These are phyloP conservation scores for Tachyglossus aculeatus DNA, from an alignment of 2,797 vertebrate species.

Conservation along the genomic window DNA sequence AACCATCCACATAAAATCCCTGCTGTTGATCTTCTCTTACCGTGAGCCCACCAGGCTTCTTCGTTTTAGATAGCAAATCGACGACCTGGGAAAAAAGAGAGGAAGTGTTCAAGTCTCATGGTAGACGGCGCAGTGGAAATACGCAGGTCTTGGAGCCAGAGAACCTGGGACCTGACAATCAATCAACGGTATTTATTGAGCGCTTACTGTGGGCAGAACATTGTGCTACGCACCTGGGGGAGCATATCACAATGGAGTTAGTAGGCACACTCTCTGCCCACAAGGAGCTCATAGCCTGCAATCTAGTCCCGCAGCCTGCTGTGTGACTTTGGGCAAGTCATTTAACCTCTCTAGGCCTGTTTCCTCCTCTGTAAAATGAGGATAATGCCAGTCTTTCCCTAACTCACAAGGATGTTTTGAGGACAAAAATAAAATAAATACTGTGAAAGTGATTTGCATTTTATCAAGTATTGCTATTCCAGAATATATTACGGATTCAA, in stretches of 20 bases:
- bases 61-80: constrained; percentile 81
- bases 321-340: too few relatives aligned
- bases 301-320: too few relatives aligned
- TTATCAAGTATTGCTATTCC: too few relatives aligned
- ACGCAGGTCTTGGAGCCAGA: background rate
- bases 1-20: constrained; percentile 88
- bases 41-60: constrained; percentile 76
- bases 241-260: background rate
- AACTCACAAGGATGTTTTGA: too few relatives aligned
- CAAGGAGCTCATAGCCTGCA: background rate
- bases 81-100: constrained; percentile 72
- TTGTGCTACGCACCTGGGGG: too few relatives aligned
- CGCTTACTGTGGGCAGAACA: background rate
- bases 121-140: too few relatives aligned
- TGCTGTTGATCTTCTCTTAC: constrained; percentile 85
- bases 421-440: too few relatives aligned
- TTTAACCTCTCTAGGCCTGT: too few relatives aligned
- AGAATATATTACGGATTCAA: too few relatives aligned
- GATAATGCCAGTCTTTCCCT: too few relatives aligned
- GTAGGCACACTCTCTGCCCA: background rate
- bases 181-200: background rate
- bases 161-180: background rate
- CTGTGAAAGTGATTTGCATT: too few relatives aligned
- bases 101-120: background rate
- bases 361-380: too few relatives aligned